phyloP scores from a whole-genome alignment of 2,888 invertebrate species.

The Hypselothyrea guttata region DNA sequence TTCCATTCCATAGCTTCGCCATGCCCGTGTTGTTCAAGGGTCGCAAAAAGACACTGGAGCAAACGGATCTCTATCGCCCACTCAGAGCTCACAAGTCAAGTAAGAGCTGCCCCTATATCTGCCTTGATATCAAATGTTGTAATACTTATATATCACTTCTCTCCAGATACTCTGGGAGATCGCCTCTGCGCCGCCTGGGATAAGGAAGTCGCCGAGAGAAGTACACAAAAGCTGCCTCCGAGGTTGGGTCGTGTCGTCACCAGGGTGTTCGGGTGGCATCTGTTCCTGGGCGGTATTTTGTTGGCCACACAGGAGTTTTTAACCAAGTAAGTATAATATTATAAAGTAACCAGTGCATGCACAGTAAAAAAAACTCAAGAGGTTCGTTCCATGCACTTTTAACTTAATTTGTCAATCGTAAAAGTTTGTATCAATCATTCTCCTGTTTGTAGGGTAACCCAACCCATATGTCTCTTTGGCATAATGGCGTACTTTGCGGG shows the following conservation, averaged over 20 bases:
- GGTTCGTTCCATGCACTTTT: too few species aligned
- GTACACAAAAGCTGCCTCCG: constrained; percentile 81
- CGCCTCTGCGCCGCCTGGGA: constrained; percentile 85
- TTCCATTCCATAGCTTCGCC: constrained; percentile 87
- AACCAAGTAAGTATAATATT: constrained; percentile 79
- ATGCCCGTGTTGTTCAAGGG: constrained; percentile 90
- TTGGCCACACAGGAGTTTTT: constrained; percentile 85
- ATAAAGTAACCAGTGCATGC: too few species aligned
- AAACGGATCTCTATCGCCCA: constrained; percentile 89
- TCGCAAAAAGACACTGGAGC: constrained; percentile 87
- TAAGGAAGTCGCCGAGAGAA: constrained; percentile 81
- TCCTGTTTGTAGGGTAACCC: constrained; percentile 83
- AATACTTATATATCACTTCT: constrained; percentile 10
- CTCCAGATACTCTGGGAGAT: constrained; percentile 83
- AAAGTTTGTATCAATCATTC: not conserved
- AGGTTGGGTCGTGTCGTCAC: constrained; percentile 80
- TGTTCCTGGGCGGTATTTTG: constrained; percentile 84
- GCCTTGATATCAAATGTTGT: too few species aligned
- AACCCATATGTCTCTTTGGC: constrained; percentile 86
- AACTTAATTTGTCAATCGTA: too few species aligned
- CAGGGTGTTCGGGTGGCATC: constrained; percentile 85
- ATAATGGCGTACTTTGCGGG: constrained; percentile 85
- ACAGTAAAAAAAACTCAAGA: too few species aligned
- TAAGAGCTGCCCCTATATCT: constrained; percentile 42
- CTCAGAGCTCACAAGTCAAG: constrained; percentile 87